Conservation (phyloP, 2,797 vertebrate species). For the Liparis tanakae region DNA sequence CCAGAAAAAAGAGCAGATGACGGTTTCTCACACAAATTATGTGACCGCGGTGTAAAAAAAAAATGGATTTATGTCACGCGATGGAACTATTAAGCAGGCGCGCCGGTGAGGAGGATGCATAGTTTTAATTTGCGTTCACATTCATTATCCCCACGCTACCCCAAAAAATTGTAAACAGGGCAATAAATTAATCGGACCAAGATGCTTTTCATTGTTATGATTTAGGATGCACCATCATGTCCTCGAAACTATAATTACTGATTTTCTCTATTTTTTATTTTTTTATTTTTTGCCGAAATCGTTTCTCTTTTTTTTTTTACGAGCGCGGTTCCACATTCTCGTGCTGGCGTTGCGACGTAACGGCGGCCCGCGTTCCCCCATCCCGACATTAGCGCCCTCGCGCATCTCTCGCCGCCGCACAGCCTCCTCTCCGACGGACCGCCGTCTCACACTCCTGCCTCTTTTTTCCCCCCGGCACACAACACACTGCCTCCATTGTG, state of each 20-base stretch:
- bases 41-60: constrained; percentile 17
- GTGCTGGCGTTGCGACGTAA: constrained; percentile 30
- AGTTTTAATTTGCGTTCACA: constrained; percentile 38
- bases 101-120: constrained; percentile 28
- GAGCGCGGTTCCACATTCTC: constrained; percentile 21
- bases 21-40: constrained; percentile 72
- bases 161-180: constrained; percentile 25
- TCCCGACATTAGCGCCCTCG: constrained; percentile 44
- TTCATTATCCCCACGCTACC: constrained; percentile 24
- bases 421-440: constrained; percentile 54
- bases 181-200: constrained; percentile 45
- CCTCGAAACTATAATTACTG: constrained; percentile 43
- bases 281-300: constrained; percentile 6
- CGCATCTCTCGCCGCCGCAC: constrained; percentile 44
- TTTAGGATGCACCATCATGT: constrained; percentile 41
- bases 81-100: constrained; percentile 29
- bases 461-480: no score
- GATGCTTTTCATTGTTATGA: constrained; percentile 44
- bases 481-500: constrained; percentile 59
- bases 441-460: constrained; percentile 62
- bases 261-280: neutral
- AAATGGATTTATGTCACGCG: constrained; percentile 32
- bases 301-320: constrained; percentile 22
- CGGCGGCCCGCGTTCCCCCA: constrained; percentile 42
- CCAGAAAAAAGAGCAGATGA: constrained; percentile 79